phyloP scores from a whole-genome alignment of 2,888 invertebrate genomes.

The Netelia fuscicornis region DNA sequence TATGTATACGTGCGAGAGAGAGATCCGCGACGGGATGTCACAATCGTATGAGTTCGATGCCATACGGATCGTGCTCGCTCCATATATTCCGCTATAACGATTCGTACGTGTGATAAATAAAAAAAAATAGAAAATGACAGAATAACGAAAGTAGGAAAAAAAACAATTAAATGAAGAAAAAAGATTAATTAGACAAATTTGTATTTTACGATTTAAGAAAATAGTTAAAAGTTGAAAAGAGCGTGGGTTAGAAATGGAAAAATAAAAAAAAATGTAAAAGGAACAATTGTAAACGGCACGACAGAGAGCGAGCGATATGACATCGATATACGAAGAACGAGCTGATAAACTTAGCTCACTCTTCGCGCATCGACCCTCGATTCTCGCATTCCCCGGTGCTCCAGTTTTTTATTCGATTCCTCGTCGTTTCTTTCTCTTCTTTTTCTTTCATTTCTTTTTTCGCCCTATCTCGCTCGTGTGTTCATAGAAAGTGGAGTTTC shows the following conservation, averaged over 20 bases:
- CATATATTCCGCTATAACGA: neutral
- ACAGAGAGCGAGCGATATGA: no score
- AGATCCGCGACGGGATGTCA: neutral
- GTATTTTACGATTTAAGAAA: no score
- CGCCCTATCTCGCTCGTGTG: constrained; percentile 24
- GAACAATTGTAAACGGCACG: no score
- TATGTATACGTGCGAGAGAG: neutral
- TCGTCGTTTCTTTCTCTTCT: constrained; percentile 25
- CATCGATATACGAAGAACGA: no score
- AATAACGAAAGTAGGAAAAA: no score
- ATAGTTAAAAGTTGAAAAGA: no score
- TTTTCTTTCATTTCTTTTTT: constrained; percentile 5
- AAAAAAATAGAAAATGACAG: no score
- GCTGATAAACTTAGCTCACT: neutral
- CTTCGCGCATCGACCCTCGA: neutral
- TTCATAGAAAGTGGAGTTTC: constrained; percentile 66
- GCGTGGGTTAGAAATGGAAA: no score
- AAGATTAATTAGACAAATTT: no score
- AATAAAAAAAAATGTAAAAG: no score
- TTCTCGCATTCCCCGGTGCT: constrained; percentile 19
- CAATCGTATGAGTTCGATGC: constrained; percentile 21
- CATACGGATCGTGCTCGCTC: constrained; percentile 31
- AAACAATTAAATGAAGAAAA: no score
- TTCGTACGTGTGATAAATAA: neutral
- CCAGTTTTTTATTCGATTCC: constrained; percentile 14